Evolutionary conservation across 2,113 vertebrate species (phyloP).

Genomic region (Oxygymnocypris stewartii): DNA sequence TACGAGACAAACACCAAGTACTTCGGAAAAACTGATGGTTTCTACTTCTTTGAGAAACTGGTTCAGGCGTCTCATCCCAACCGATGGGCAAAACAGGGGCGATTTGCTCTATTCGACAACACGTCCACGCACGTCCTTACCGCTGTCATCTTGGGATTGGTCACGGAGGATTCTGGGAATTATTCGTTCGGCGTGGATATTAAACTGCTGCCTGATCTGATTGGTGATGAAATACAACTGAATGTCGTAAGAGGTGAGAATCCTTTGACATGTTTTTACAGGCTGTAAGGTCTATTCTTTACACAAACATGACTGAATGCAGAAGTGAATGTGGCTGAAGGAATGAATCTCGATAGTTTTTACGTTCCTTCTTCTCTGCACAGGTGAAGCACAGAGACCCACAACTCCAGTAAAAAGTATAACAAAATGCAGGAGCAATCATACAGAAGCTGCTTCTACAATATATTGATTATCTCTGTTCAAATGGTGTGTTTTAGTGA

Average conservation of each 20-base stretch:
- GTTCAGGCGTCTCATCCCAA: neutral
- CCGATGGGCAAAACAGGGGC: neutral
- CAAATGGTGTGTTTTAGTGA: neutral
- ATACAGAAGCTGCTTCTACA: neutral
- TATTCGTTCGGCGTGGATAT: constrained; percentile 62
- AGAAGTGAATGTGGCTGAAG: neutral
- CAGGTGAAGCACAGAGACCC: constrained; percentile 11
- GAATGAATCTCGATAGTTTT: neutral
- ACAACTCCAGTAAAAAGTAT: neutral
- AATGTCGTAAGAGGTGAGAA: constrained; percentile 58
- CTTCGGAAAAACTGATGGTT: neutral
- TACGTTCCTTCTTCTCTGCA: neutral
- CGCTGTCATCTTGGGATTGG: constrained; percentile 54
- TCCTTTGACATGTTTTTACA: neutral
- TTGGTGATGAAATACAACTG: constrained; percentile 38
- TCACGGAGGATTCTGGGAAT: constrained; percentile 43
- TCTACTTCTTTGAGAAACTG: neutral
- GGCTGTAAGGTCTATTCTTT: neutral
- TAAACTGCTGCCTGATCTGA: constrained; percentile 26
- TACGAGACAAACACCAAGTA: constrained; percentile 6
- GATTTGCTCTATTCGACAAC: constrained; percentile 45
- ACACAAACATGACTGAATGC: neutral
- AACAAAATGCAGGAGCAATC: neutral
- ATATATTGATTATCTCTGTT: neutral
- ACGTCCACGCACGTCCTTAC: constrained; percentile 6